Evolutionary conservation across 2,797 vertebrate species (phyloP).

Genomic region (Toxotes lorentzi): DNA sequence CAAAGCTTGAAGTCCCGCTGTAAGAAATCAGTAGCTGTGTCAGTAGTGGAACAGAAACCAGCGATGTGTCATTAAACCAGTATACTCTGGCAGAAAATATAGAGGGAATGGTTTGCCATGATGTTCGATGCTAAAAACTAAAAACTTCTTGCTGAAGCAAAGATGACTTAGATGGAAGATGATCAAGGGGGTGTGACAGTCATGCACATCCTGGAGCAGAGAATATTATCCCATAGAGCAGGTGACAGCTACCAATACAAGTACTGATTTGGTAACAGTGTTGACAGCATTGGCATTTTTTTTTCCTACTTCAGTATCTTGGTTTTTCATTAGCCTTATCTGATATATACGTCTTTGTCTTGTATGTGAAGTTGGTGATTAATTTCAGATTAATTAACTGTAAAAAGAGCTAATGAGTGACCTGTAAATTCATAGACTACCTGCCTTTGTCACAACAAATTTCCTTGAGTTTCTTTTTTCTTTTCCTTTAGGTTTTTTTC

Average conservation of each 20-base stretch:
- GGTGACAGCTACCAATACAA: neutral
- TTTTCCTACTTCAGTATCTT: neutral
- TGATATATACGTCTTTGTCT: neutral
- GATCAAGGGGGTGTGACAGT: neutral
- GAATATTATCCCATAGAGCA: neutral
- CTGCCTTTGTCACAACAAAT: conserved; percentile 2
- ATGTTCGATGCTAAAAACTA: neutral
- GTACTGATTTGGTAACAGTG: neutral
- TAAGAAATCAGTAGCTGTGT: neutral
- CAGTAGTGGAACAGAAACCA: neutral
- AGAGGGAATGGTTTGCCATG: neutral
- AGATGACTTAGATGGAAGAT: neutral
- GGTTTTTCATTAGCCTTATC: neutral
- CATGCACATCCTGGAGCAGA: neutral
- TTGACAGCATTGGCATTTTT: neutral
- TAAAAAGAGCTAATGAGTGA: neutral
- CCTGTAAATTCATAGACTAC: neutral
- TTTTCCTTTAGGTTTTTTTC: neutral
- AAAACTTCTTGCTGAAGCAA: neutral
- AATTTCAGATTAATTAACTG: conserved; percentile 1
- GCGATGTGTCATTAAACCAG: too few relatives aligned
- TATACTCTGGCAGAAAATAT: too few relatives aligned
- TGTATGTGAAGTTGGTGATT: conserved; percentile 2
- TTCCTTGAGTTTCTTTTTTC: neutral
- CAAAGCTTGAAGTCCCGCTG: neutral